These are phyloP conservation scores for Rana temporaria DNA, from an alignment of 2,113 vertebrate genomes.

Conservation along the genomic window DNA sequence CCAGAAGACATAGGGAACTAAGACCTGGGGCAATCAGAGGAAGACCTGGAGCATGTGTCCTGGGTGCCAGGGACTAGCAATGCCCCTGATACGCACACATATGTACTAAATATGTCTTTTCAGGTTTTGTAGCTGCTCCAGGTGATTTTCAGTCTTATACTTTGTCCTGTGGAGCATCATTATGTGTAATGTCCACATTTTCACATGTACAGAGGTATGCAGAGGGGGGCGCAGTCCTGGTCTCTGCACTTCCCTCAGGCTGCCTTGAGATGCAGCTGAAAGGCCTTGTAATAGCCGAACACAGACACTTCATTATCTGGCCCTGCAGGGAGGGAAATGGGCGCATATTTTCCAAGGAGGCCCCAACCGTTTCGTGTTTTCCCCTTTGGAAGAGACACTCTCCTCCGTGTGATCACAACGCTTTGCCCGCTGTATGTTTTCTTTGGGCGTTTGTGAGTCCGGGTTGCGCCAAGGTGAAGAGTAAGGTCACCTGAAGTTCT, in stretches of 20 bases:
- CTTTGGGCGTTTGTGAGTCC: slow-evolving; percentile 1
- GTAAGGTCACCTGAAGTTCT: background rate
- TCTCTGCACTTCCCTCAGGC: background rate
- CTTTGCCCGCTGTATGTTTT: background rate
- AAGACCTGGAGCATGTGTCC: no score
- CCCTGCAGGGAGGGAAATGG: slow-evolving; percentile 30
- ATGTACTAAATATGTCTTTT: no score
- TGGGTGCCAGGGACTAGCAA: no score
- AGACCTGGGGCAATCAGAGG: no score
- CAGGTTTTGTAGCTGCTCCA: no score
- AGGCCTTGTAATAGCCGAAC: slow-evolving; percentile 9
- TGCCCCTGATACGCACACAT: no score
- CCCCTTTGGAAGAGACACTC: background rate
- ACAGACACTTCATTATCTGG: slow-evolving; percentile 41
- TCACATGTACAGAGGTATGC: background rate
- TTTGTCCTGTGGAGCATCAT: background rate
- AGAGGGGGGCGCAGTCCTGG: background rate
- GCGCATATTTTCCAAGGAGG: slow-evolving; percentile 26
- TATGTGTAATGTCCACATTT: background rate
- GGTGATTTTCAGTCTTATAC: no score
- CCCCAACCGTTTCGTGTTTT: slow-evolving; percentile 2
- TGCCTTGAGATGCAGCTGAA: background rate
- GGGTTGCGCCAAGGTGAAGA: background rate
- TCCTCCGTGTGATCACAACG: background rate
- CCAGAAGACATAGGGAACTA: no score